Evolutionary conservation across 2,797 vertebrate species (phyloP), one percentile per base, ranked within the genome.

Genomic region (Chelon labrosus): DNA sequence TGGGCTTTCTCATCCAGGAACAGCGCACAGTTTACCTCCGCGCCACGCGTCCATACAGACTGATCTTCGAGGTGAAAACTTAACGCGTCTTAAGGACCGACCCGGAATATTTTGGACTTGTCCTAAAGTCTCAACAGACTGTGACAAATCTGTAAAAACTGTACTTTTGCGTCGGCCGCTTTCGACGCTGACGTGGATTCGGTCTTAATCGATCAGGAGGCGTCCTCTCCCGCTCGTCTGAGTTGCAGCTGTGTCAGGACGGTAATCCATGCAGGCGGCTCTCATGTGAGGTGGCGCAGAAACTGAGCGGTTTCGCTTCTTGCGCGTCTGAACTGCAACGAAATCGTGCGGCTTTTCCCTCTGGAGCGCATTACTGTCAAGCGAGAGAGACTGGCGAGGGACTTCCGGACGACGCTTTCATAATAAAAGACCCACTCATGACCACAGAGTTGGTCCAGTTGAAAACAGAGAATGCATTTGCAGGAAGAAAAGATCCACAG

Each of bases 221-320:
- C 54, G 44, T 76, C 67, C n/a, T 69, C 63, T 82, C 77, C 75
- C 75, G 85, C 86, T 82, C 82, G 55, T 87, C 80, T 76, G 84
- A 42, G 39, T 54, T 61, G 44, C 39, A 2, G 46, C 5, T 12
- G 54, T 5, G 1, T 53, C 72, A 0, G 16, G 2, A 53, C 70
- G 46, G 56, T 83, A 77, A 81, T 89, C 88, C 85, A 61, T 8
- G 60, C 27, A 4, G 69, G 19, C 16, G 42, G 9, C 0, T 71
- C 76, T 67, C 65, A 54, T 59, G 44, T n/a, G 60, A 65, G 71
- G 69, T 77, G 84, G 73, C 68, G 83, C 75, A 70, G 49, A 80
- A 66, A 78, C 52, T 2, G 67, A 10, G 55, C 62, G 42, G 58
- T 79, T 85, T 68, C 54, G 69, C 67, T 82, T 42, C 56, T 62